These are phyloP conservation scores for Pogonognathellus flavescens DNA, from an alignment of 1,140 invertebrate species.

Conservation along the genomic window DNA sequence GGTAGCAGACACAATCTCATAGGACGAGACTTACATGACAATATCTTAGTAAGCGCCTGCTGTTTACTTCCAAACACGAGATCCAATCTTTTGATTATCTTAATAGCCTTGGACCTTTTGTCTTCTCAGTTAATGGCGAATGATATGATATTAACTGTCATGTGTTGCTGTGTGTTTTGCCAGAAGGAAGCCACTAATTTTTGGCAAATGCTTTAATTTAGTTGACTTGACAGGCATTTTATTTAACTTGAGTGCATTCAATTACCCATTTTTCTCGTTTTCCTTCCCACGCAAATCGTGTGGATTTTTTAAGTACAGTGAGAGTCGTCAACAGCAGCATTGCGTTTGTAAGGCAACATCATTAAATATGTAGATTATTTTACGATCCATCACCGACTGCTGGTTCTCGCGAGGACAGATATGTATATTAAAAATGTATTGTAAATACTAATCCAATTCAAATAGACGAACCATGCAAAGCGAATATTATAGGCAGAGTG, in stretches of 20 bases:
- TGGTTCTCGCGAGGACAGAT: not conserved
- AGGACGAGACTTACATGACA: slow-evolving; percentile 2
- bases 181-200: slow-evolving; percentile 29
- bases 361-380: slow-evolving; percentile 32
- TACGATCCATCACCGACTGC: not conserved
- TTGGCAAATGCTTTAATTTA: slow-evolving; percentile 42
- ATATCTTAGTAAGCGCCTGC: not conserved
- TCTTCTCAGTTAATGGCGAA: slow-evolving; percentile 25
- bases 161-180: not conserved
- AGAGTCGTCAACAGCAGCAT: not conserved
- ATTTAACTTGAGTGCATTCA: not conserved
- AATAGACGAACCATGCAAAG: too few species aligned
- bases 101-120: slow-evolving; percentile 32
- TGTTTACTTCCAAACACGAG: slow-evolving; percentile 20
- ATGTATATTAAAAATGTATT: too few species aligned
- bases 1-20: not conserved
- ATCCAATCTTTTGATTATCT: slow-evolving; percentile 33
- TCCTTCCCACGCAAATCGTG: slow-evolving; percentile 32
- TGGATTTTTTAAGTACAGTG: not conserved
- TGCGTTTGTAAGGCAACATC: not conserved
- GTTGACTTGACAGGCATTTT: slow-evolving; percentile 28
- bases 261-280: not conserved
- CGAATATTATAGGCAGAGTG: too few species aligned
- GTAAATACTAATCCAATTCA: too few species aligned
- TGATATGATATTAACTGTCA: not conserved